Percentiles rank a stretch among this genome's conserved stretches.
Conservation (phyloP, 2,113 vertebrate genomes). For the Macheiramphus alcinus region DNA sequence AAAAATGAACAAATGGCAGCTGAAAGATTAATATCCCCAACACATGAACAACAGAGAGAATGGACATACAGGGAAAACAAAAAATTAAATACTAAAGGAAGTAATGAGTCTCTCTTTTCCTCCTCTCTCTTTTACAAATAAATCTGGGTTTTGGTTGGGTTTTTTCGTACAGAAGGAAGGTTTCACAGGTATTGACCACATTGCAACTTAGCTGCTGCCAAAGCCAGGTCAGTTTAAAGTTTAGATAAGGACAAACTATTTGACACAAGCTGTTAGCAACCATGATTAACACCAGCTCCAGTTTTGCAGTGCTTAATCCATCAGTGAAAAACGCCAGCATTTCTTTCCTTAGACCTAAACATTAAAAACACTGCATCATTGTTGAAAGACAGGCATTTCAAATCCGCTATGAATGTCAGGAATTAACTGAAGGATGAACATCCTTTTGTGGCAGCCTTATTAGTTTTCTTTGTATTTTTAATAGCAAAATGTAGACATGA, state of each 20-base stretch:
- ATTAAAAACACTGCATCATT: not conserved
- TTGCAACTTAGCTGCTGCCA: not conserved
- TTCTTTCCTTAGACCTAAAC: not conserved
- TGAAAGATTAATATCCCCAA: not conserved
- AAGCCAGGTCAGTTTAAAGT: not conserved
- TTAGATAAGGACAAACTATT: not conserved
- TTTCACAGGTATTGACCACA: not conserved
- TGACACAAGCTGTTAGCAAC: constrained; percentile 4
- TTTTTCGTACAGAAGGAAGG: not conserved
- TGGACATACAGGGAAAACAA: not conserved
- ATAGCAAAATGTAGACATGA: not conserved
- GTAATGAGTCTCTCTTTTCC: not conserved
- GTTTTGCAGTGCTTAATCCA: not conserved
- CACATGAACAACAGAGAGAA: not conserved
- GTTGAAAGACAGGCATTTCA: constrained; percentile 15
- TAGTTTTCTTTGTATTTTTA: not conserved
- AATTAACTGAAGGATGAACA: constrained; percentile 37
- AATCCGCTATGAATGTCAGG: not conserved
- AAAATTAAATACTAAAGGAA: not conserved
- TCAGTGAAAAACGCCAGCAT: not conserved
- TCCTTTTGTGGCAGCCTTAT: not conserved
- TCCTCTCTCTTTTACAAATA: not conserved
- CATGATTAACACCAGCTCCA: not conserved
- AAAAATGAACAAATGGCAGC: constrained; percentile 19
- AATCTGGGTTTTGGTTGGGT: not conserved